Evolutionary conservation across 2,888 invertebrate species (phyloP).

Genomic region (Lacanobia oleracea): DNA sequence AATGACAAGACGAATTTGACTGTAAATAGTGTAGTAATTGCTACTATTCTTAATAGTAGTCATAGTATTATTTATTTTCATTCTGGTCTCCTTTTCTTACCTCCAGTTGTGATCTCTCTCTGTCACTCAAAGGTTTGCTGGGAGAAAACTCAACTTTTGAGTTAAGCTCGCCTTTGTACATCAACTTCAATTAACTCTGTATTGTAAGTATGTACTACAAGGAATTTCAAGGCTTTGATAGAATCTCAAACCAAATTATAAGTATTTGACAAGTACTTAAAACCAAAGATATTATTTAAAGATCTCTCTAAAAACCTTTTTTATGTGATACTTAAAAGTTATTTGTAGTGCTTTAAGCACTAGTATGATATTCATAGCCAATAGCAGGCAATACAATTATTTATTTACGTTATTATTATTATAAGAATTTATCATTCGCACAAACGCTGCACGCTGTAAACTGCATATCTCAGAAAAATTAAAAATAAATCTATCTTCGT

Average conservation of each 20-base stretch:
- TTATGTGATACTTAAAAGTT: background rate
- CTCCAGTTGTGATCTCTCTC: no score
- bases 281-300: constrained; percentile 24
- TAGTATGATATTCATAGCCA: background rate
- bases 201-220: no score
- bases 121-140: no score
- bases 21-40: background rate
- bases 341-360: constrained; percentile 7
- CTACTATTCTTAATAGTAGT: background rate
- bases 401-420: background rate
- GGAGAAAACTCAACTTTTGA: no score
- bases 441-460: background rate
- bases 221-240: background rate
- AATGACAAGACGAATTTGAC: background rate
- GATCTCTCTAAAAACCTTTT: constrained; percentile 1
- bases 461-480: background rate
- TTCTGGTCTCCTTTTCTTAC: background rate
- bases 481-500: background rate
- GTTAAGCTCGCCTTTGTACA: no score
- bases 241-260: constrained; percentile 28
- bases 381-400: background rate
- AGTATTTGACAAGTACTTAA: background rate
- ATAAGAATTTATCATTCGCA: background rate
- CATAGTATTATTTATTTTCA: background rate
- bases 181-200: no score